Base-by-base conservation (phyloP, 1,140 invertebrate species). In the Drosophila serrata region DNA sequence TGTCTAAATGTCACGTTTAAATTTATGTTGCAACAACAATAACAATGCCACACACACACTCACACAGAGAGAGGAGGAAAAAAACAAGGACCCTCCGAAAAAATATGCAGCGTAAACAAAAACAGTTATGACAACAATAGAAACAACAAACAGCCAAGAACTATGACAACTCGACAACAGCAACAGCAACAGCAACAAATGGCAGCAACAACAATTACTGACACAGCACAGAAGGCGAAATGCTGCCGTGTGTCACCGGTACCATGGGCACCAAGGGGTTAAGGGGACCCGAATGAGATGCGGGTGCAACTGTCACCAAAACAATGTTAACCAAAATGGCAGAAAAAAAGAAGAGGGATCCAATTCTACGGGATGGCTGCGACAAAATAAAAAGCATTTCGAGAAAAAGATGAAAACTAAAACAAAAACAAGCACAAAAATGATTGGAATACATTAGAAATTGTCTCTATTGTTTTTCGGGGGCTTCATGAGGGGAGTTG, bases 91-190 rank as follows among this genome's bases (percentile, higher is more conserved):
- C 17, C 29, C 42, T 27, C 27, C 35, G 33, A 53, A 53, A 24
- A 64, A 51, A 81, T 63, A 77, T 70, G 77, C 85, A 72, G 55
- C 72, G 63, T 76, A 86, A 81, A 90, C 68, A 81, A 68, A 81
- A 90, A 81, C 77, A 87, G 79, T 78, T 80, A 81, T 75, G 77
- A 81, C 72, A 84, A 90, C 84, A 90, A 88, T 74, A 80, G 80
- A 67, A 79, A 78, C 79, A 81, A 85, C 79, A 77, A 77, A 82
- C 72, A 74, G 69, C 31, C 63, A 65, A 74, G 78, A 88, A 81
- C 73, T 75, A 76, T 70, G 68, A 75, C 75, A 75, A 77, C 74
- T 67, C 74, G 62, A 58, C 72, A 75, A 75, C 43, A 67, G 51
- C 51, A 51, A 75, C 43, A 67, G 51, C 51, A 51, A 51, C 27